Evolutionary conservation across 2,797 vertebrate genomes (phyloP).

Genomic region (Tenualosa thibaudeaui): DNA sequence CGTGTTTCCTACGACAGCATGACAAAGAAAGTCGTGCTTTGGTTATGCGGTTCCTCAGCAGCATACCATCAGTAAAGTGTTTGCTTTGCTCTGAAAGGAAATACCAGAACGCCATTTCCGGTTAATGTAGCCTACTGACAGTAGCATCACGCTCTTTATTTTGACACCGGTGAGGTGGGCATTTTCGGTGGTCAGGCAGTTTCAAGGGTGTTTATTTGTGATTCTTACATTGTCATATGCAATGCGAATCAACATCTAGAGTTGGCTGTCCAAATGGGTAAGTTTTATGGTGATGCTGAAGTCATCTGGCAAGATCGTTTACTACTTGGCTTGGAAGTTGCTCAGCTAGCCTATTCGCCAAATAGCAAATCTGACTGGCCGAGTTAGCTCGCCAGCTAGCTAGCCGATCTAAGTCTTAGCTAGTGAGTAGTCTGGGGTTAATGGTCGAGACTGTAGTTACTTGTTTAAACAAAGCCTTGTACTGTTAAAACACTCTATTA

Average conservation of each 20-base stretch:
- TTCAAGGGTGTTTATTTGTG: neutral
- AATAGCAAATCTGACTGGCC: slow-evolving; percentile 15
- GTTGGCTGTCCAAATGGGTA: slow-evolving; percentile 7
- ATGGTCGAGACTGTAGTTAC: neutral
- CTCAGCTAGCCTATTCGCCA: slow-evolving; percentile 1
- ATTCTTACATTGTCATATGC: neutral
- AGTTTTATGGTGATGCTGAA: neutral
- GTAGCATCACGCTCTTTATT: slow-evolving; percentile 24
- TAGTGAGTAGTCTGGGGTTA: neutral
- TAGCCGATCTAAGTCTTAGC: slow-evolving; percentile 5
- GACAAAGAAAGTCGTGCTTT: slow-evolving; percentile 14
- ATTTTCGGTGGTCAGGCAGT: slow-evolving; percentile 16
- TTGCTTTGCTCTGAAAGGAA: slow-evolving; percentile 48
- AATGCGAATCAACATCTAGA: slow-evolving; percentile 11
- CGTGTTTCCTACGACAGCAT: neutral
- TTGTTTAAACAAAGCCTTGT: neutral
- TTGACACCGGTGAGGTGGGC: slow-evolving; percentile 25
- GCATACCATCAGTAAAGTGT: slow-evolving; percentile 52
- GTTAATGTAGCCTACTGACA: slow-evolving; percentile 32
- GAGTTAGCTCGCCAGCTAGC: slow-evolving; percentile 18
- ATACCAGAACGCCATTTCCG: slow-evolving; percentile 61
- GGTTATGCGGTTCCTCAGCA: slow-evolving; percentile 47
- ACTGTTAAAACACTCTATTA: neutral
- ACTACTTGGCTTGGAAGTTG: slow-evolving; percentile 14
- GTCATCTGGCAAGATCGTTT: neutral